phyloP scores from a whole-genome alignment of 2,113 vertebrate genomes.

The Pseudolaguvia tuberculata region DNA sequence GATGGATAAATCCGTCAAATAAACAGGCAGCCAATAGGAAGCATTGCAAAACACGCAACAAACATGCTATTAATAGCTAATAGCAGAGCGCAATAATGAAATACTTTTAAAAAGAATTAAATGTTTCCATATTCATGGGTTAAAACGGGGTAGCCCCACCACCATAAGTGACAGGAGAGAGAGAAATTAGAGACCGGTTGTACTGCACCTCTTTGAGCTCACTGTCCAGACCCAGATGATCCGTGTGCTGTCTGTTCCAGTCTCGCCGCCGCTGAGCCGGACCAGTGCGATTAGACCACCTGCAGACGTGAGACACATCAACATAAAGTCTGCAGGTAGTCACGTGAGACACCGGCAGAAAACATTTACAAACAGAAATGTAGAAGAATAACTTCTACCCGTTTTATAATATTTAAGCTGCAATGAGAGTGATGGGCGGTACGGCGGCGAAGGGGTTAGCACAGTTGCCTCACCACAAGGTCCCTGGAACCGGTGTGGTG shows the following conservation, averaged over 20 bases:
- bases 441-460: no score
- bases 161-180: background rate
- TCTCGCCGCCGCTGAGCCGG: conserved; percentile 79
- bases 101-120: no score
- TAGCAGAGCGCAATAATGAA: no score
- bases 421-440: no score
- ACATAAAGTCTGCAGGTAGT: no score
- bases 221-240: conserved; percentile 78
- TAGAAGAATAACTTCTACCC: no score
- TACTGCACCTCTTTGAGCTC: conserved; percentile 80
- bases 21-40: conserved; percentile 35
- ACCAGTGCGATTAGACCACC: conserved; percentile 82
- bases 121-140: background rate
- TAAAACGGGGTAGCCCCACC: background rate
- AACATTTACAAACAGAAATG: background rate
- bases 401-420: no score
- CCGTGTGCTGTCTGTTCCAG: conserved; percentile 72
- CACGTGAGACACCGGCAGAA: no score
- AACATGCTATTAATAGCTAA: no score
- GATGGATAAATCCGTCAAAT: conserved; percentile 55
- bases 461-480: no score
- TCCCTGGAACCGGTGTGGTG: no score
- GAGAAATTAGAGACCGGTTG: background rate
- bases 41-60: conserved; percentile 42
- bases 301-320: conserved; percentile 54